Conservation (phyloP, 2,113 vertebrate genomes). For the Struthio camelus region DNA sequence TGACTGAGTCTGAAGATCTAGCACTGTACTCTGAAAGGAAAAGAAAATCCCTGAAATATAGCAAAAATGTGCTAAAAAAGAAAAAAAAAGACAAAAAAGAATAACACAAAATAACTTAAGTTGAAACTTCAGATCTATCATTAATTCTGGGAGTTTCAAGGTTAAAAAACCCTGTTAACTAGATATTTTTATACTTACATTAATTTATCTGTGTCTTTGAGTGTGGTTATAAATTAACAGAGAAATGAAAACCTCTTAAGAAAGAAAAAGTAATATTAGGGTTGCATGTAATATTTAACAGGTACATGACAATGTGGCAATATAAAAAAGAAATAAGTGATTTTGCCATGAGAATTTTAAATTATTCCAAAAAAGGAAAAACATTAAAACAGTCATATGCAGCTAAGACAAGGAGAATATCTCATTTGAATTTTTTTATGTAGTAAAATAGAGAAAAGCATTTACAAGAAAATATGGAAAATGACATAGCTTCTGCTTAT, state of each 20-base stretch:
- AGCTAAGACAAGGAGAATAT: background rate
- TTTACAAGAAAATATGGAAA: background rate
- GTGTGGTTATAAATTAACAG: background rate
- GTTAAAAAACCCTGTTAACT: background rate
- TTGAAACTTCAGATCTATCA: background rate
- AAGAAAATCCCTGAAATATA: background rate
- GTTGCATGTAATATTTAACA: background rate
- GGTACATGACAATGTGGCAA: background rate
- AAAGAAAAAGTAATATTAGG: background rate
- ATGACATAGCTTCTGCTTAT: background rate
- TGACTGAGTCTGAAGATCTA: background rate
- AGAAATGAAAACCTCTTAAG: background rate
- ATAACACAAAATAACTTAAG: background rate
- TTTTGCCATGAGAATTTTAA: background rate
- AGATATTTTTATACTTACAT: background rate
- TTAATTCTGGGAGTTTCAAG: background rate
- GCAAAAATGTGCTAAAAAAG: background rate
- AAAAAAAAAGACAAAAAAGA: background rate
- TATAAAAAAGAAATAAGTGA: background rate
- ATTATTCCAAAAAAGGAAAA: background rate
- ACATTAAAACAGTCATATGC: background rate
- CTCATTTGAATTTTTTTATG: background rate
- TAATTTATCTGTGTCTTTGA: background rate
- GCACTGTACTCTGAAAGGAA: rapidly evolving
- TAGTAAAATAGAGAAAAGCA: background rate